These are phyloP conservation scores for Ictidomys tridecemlineatus DNA, from an alignment of 2,113 vertebrate genomes.

Conservation along the genomic window DNA sequence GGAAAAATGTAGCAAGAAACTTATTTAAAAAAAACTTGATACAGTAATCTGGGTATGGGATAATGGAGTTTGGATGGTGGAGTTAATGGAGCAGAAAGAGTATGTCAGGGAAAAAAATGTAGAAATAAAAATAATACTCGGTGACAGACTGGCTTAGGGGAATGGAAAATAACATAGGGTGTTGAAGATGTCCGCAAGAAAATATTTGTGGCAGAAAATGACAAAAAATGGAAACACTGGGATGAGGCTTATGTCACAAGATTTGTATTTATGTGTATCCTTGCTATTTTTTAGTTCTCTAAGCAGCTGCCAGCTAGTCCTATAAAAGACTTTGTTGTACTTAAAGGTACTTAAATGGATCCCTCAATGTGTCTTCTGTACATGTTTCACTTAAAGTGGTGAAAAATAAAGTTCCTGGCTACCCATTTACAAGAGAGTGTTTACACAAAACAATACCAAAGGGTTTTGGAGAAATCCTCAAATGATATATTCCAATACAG, in stretches of 20 bases:
- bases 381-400: not conserved
- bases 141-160: not conserved
- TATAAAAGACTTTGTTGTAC: not conserved
- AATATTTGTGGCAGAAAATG: not conserved
- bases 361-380: too few species aligned
- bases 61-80: not conserved
- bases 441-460: conserved; percentile 9
- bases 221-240: not conserved
- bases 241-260: not conserved
- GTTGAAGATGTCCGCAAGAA: not conserved
- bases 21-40: not conserved
- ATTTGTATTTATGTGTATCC: not conserved
- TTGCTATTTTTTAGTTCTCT: not conserved
- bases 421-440: not conserved
- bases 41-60: not conserved
- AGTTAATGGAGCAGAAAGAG: not conserved
- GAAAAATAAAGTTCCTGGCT: not conserved
- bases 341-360: not conserved
- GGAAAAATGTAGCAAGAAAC: not conserved
- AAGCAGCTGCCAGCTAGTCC: not conserved
- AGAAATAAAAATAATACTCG: not conserved
- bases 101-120: not conserved
- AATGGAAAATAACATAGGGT: not conserved
- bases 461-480: conserved; percentile 17
- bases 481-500: not conserved